These are phyloP conservation scores for Parascotia fuliginaria DNA, from an alignment of 2,888 invertebrate genomes.

Conservation along the genomic window DNA sequence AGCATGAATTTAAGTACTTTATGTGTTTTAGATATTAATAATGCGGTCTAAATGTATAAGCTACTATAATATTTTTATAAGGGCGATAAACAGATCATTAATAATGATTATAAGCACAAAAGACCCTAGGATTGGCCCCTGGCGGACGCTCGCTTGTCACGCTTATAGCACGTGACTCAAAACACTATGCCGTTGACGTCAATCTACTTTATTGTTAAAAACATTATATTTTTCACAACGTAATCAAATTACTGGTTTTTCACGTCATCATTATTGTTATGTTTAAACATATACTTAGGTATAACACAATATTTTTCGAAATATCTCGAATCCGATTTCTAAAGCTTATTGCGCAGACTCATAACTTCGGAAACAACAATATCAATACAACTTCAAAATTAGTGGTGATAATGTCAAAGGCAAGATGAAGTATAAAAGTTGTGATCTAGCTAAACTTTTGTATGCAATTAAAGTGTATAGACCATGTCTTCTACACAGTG, in stretches of 20 bases:
- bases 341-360: no score
- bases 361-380: no score
- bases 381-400: no score
- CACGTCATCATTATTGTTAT: not conserved
- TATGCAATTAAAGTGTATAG: no score
- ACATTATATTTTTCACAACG: not conserved
- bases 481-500: no score
- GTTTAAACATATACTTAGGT: no score
- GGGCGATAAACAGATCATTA: conserved; percentile 15
- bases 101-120: conserved; percentile 27
- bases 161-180: conserved; percentile 10
- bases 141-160: conserved; percentile 19
- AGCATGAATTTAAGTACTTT: no score
- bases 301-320: no score
- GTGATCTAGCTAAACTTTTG: no score
- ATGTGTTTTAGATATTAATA: not conserved
- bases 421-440: no score
- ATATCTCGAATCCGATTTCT: no score
- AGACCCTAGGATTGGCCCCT: conserved; percentile 33
- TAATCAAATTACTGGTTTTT: not conserved
- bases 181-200: conserved; percentile 13
- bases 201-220: conserved; percentile 1
- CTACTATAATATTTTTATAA: conserved; percentile 2
- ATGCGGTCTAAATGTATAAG: not conserved
- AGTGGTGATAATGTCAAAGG: no score